Evolutionary conservation across 2,113 vertebrate species (phyloP).

Genomic region (Brienomyrus longianalis): DNA sequence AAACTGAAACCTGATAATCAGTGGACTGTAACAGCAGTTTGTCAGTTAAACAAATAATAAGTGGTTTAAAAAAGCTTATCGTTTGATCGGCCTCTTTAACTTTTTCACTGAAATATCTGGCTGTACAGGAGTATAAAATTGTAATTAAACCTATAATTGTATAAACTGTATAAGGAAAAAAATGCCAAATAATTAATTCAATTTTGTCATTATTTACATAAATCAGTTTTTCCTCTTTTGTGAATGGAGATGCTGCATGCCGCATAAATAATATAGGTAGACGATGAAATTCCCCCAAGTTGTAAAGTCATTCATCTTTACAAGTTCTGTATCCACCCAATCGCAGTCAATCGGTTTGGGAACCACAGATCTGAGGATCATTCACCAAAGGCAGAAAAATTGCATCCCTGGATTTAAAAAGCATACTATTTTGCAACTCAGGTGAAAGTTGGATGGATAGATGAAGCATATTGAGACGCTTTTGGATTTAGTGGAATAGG

Average conservation of each 20-base stretch:
- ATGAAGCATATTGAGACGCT: background rate
- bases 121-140: background rate
- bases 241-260: background rate
- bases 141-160: background rate
- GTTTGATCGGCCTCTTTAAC: background rate
- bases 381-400: background rate
- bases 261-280: background rate
- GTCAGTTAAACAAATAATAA: background rate
- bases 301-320: background rate
- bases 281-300: background rate
- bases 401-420: background rate
- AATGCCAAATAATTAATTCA: background rate
- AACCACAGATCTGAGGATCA: background rate
- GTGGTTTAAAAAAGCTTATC: background rate
- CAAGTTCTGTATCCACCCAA: background rate
- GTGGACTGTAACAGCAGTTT: background rate
- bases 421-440: background rate
- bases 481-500: background rate
- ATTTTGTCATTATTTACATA: background rate
- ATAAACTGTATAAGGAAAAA: background rate
- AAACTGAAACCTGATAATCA: background rate
- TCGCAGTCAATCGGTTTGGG: background rate
- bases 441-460: slow-evolving; percentile 1
- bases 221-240: background rate
- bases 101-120: background rate